phyloP scores from a whole-genome alignment of 2,888 invertebrate species.

The Erpobdella octoculata region DNA sequence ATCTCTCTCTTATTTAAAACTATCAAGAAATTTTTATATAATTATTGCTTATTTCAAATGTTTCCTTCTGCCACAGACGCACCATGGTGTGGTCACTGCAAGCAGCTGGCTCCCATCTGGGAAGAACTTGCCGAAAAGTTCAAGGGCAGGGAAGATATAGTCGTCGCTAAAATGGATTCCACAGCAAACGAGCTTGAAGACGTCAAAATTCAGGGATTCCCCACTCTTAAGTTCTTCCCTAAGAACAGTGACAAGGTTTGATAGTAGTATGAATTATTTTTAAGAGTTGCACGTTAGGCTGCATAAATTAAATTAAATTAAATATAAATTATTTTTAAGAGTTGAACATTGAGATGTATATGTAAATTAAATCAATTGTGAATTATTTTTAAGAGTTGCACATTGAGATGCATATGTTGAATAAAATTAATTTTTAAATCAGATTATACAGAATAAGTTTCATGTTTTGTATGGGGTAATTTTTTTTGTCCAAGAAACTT shows the following conservation, averaged over 20 bases:
- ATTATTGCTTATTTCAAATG: background rate
- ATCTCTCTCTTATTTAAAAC: background rate
- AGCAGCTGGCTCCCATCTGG: conserved; percentile 90
- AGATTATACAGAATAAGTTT: too few relatives aligned
- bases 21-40: background rate
- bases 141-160: conserved; percentile 67
- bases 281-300: background rate
- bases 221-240: conserved; percentile 64
- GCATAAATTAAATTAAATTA: background rate
- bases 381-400: background rate
- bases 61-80: conserved; percentile 60
- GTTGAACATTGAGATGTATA: too few relatives aligned
- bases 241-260: conserved; percentile 77
- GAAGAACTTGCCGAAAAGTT: conserved; percentile 89
- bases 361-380: background rate
- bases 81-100: conserved; percentile 96
- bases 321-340: too few relatives aligned
- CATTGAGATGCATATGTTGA: too few relatives aligned
- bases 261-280: background rate
- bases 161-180: conserved; percentile 97
- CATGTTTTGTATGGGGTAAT: too few relatives aligned
- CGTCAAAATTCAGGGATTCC: conserved; percentile 81
- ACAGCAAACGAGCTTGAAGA: conserved; percentile 94
- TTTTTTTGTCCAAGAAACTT: background rate
- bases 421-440: too few relatives aligned